Conservation (phyloP, 2,113 vertebrate species). For the Leucoraja erinaceus region DNA sequence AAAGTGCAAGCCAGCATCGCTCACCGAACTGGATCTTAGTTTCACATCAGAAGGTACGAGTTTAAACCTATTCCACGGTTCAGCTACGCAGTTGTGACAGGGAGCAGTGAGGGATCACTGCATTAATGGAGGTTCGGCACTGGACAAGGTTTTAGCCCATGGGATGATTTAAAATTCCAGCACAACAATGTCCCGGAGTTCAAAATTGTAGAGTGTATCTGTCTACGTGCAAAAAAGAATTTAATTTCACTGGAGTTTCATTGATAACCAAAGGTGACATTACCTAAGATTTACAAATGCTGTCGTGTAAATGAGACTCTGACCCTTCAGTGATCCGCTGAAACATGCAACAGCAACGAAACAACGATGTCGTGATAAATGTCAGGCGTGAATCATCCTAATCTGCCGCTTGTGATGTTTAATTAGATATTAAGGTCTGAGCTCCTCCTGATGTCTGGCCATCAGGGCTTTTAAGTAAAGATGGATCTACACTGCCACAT, state of each 20-base stretch:
- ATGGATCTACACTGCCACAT: conserved; percentile 7
- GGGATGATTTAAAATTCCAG: not conserved
- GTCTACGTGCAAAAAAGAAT: not conserved
- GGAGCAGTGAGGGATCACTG: not conserved
- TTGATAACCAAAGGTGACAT: not conserved
- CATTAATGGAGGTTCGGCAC: not conserved
- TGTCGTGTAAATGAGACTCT: not conserved
- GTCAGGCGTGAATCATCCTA: conserved; percentile 28
- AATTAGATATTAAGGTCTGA: conserved; percentile 28
- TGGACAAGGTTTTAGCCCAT: not conserved
- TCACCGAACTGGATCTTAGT: not conserved
- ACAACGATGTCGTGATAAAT: conserved; percentile 17
- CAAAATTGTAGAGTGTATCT: not conserved
- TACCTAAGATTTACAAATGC: not conserved
- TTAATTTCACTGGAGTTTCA: conserved; percentile 8
- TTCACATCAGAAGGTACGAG: not conserved
- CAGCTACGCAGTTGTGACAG: not conserved
- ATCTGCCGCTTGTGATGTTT: conserved; percentile 23
- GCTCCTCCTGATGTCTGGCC: conserved; percentile 7
- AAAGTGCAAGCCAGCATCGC: not conserved
- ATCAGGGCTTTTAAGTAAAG: conserved; percentile 29
- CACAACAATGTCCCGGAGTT: not conserved
- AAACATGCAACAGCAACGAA: not conserved
- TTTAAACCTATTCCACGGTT: not conserved
- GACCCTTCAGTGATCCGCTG: not conserved